Evolutionary conservation across 2,113 vertebrate species (phyloP).

Genomic region (Ailuropoda melanoleuca): DNA sequence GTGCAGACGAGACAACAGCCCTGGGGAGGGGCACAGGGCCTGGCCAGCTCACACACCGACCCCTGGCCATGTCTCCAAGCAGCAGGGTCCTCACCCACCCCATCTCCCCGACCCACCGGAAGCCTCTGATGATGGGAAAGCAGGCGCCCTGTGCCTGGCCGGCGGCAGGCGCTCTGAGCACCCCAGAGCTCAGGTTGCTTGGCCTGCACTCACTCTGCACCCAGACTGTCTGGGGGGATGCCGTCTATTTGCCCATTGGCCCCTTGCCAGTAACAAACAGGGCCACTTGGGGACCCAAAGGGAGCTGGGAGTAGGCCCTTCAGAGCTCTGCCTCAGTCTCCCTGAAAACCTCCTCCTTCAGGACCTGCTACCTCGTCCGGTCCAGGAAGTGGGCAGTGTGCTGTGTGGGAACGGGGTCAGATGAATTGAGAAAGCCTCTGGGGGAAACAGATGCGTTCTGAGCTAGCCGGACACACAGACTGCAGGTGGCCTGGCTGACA

Average conservation of each 20-base stretch:
- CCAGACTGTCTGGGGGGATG: background rate
- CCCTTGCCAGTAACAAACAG: background rate
- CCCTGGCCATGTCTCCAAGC: background rate
- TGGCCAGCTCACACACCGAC: background rate
- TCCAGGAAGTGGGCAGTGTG: accelerated
- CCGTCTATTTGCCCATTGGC: accelerated
- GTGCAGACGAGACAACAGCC: background rate
- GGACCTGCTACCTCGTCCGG: background rate
- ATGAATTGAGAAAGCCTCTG: background rate
- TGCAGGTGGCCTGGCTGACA: background rate
- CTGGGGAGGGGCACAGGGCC: background rate
- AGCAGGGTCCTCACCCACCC: background rate
- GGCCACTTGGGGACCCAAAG: background rate
- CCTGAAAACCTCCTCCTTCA: background rate
- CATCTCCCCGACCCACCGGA: background rate
- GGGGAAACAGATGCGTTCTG: background rate
- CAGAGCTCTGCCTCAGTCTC: background rate
- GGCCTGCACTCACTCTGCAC: background rate
- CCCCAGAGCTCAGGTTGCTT: background rate
- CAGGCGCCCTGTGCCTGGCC: background rate
- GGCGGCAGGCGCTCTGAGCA: background rate
- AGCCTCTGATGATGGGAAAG: background rate
- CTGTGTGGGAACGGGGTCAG: background rate
- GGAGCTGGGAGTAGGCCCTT: background rate
- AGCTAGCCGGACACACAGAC: background rate